Percentiles rank a stretch among this genome's conserved stretches.
Conservation (phyloP, 2,113 vertebrate genomes). For the Hippopotamus amphibius region DNA sequence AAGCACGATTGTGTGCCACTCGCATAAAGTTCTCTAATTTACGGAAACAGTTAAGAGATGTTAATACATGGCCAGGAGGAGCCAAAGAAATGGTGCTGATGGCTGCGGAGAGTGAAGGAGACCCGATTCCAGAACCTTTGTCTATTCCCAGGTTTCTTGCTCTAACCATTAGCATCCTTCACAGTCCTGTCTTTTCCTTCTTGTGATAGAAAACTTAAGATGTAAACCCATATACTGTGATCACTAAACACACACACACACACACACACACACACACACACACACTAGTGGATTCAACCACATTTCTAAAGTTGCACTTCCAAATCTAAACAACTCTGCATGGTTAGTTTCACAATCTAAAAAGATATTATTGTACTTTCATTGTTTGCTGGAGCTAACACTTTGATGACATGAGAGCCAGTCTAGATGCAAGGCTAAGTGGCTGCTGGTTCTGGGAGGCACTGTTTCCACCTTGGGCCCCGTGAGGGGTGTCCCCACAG, state of each 20-base stretch:
- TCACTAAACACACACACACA: background rate
- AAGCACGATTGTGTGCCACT: background rate
- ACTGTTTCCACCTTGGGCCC: background rate
- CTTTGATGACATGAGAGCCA: background rate
- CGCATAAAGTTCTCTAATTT: background rate
- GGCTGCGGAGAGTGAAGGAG: background rate
- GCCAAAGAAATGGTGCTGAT: background rate
- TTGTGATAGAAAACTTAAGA: conserved; percentile 40
- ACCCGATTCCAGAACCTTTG: background rate
- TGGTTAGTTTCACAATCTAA: conserved; percentile 48
- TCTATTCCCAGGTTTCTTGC: background rate
- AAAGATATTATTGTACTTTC: background rate
- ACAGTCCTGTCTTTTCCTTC: background rate
- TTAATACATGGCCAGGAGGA: background rate
- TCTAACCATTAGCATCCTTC: background rate
- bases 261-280: too few species aligned
- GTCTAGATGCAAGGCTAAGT: background rate
- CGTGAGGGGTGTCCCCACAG: background rate
- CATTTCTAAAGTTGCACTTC: background rate
- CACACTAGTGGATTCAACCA: background rate
- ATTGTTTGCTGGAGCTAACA: background rate
- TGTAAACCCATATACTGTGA: conserved; percentile 4
- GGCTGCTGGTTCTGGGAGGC: background rate
- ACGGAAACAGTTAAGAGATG: background rate
- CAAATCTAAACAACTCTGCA: conserved; percentile 53